phyloP scores from a whole-genome alignment of 2,797 vertebrate genomes.

The Amazona ochrocephala region DNA sequence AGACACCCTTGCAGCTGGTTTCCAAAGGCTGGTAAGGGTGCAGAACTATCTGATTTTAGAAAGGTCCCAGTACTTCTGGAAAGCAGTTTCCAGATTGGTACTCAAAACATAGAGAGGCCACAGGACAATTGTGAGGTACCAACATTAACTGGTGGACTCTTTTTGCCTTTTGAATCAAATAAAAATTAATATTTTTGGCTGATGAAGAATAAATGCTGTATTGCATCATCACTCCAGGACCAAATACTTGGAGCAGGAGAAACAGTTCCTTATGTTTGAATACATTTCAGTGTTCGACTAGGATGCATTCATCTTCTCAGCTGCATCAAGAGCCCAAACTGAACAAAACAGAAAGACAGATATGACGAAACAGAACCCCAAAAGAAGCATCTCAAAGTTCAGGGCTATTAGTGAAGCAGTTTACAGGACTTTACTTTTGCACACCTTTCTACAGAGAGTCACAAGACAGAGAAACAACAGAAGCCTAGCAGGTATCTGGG shows the following conservation, averaged over 20 bases:
- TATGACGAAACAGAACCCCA: background rate
- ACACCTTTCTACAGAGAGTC: background rate
- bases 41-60: background rate
- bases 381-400: background rate
- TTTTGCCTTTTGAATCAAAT: background rate
- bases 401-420: background rate
- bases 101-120: background rate
- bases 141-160: background rate
- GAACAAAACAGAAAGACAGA: background rate
- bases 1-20: background rate
- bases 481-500: background rate
- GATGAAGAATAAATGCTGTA: background rate
- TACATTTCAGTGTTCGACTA: background rate
- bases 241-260: background rate
- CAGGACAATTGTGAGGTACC: background rate
- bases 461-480: background rate
- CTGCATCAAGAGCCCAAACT: background rate
- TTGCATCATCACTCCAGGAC: background rate
- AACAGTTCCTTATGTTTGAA: background rate
- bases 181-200: background rate
- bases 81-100: background rate
- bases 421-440: background rate
- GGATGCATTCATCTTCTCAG: background rate
- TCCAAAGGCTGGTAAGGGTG: background rate
- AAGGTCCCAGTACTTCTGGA: background rate